Evolutionary conservation across 2,888 invertebrate species (phyloP).

Genomic region (Cinara cedri): DNA sequence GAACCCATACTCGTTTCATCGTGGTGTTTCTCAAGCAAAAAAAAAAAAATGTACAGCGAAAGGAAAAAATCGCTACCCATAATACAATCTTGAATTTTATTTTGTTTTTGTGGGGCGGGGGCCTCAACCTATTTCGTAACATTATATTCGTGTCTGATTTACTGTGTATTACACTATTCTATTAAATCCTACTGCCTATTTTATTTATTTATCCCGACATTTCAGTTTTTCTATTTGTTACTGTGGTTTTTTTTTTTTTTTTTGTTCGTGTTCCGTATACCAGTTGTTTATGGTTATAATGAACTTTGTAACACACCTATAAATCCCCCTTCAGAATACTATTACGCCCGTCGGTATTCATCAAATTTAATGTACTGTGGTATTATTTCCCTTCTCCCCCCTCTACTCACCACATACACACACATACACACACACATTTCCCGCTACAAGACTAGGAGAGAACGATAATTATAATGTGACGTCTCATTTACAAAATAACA

Average conservation of each 20-base stretch:
- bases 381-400: background rate
- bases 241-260: background rate
- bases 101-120: too few species aligned
- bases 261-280: background rate
- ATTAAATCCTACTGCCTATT: too few species aligned
- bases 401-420: background rate
- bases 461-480: slow-evolving; percentile 36
- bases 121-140: too few species aligned
- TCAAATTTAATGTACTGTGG: slow-evolving; percentile 47
- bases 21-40: too few species aligned
- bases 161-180: background rate
- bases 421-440: too few species aligned
- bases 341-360: slow-evolving; percentile 4
- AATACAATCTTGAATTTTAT: too few species aligned
- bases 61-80: too few species aligned
- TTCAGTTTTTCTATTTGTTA: slow-evolving; percentile 8
- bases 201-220: background rate
- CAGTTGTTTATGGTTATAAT: slow-evolving; percentile 18
- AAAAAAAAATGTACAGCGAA: too few species aligned
- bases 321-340: background rate
- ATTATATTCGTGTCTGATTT: too few species aligned
- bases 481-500: slow-evolving; percentile 40
- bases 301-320: background rate
- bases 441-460: background rate
- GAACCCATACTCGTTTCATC: too few species aligned